phyloP scores from a whole-genome alignment of 2,113 vertebrate species.

The Phylloscopus whistleri region DNA sequence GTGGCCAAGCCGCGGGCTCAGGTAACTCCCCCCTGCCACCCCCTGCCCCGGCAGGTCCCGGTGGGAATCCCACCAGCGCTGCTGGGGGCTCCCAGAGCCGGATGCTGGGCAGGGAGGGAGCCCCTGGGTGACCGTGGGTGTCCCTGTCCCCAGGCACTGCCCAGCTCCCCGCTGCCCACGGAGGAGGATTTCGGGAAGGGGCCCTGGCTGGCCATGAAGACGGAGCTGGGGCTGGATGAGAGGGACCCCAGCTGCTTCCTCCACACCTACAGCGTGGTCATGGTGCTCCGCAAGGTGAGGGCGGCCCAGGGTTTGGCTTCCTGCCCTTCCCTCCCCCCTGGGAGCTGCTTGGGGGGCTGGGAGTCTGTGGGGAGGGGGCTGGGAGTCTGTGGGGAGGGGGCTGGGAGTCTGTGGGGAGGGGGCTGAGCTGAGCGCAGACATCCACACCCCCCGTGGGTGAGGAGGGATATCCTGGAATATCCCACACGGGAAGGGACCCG shows the following conservation, averaged over 20 bases:
- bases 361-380: too few relatives aligned
- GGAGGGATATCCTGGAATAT: fast-evolving
- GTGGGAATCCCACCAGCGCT: fast-evolving
- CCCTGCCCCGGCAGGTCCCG: fast-evolving
- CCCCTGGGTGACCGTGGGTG: fast-evolving
- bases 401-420: background rate
- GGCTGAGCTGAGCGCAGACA: fast-evolving
- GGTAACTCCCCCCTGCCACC: slow-evolving; percentile 56
- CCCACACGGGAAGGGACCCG: background rate
- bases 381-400: too few relatives aligned
- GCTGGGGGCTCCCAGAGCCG: background rate
- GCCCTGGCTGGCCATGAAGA: slow-evolving; percentile 89
- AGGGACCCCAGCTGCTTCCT: slow-evolving; percentile 88
- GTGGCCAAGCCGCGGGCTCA: slow-evolving; percentile 77
- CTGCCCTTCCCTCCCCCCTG: background rate
- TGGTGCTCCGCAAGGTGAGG: slow-evolving; percentile 93
- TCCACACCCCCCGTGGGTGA: fast-evolving
- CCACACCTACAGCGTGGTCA: slow-evolving; percentile 85
- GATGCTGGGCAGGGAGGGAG: background rate
- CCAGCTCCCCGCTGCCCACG: slow-evolving; percentile 71
- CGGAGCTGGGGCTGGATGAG: slow-evolving; percentile 87
- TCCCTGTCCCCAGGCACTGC: slow-evolving; percentile 53
- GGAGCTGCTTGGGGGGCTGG: background rate
- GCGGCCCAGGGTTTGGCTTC: fast-evolving
- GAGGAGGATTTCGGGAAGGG: slow-evolving; percentile 88